Conservation (phyloP, 2,113 vertebrate species). For the Ardeotis arabs region DNA sequence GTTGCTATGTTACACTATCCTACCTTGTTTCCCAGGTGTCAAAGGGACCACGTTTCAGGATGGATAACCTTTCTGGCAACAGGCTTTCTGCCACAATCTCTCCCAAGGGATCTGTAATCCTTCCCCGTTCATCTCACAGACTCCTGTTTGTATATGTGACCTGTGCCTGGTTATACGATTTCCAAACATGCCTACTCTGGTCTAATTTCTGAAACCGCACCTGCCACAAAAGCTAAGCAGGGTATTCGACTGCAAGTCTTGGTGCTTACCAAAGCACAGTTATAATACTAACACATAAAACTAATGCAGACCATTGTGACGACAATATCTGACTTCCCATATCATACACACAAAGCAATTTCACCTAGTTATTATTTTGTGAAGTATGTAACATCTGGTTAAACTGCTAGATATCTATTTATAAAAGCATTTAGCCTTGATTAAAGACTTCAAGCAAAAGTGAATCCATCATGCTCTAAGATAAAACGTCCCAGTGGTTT, state of each 20-base stretch:
- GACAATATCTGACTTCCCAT: not conserved
- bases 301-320: not conserved
- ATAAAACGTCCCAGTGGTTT: conserved; percentile 39
- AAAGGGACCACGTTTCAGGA: not conserved
- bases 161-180: not conserved
- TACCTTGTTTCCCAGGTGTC: not conserved
- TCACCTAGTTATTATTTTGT: not conserved
- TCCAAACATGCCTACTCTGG: not conserved
- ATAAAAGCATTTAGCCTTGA: conserved; percentile 31
- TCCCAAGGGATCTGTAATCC: not conserved
- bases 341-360: not conserved
- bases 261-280: not conserved
- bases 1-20: not conserved
- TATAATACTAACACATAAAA: not conserved
- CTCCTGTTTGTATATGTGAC: not conserved
- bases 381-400: not conserved
- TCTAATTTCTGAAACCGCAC: not conserved
- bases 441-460: conserved; percentile 28
- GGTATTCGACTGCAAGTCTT: not conserved
- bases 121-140: fast-evolving
- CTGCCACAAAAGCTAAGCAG: not conserved
- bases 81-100: not conserved
- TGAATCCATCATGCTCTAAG: not conserved
- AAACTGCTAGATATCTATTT: conserved; percentile 29
- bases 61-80: not conserved